These are phyloP conservation scores for Ennomos quercinarius DNA, from an alignment of 2,888 invertebrate genomes.

Conservation along the genomic window DNA sequence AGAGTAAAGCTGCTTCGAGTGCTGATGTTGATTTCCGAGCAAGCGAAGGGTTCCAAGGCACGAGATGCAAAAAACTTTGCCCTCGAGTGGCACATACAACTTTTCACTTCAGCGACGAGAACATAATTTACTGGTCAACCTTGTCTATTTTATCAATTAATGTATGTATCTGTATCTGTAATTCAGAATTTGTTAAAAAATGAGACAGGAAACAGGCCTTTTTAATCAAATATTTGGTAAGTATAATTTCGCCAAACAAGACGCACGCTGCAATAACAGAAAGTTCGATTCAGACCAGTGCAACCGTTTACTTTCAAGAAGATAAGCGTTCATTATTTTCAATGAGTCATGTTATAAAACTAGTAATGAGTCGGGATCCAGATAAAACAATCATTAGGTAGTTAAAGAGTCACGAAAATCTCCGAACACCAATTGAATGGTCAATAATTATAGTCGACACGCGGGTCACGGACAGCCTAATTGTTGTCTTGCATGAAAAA, in stretches of 20 bases:
- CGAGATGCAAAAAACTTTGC: too few species aligned
- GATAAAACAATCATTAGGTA: constrained; percentile 36
- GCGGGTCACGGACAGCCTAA: constrained; percentile 75
- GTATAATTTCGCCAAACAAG: not conserved
- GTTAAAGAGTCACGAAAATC: constrained; percentile 63
- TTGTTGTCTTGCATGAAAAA: constrained; percentile 61
- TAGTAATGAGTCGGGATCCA: constrained; percentile 17
- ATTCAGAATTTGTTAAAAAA: too few species aligned
- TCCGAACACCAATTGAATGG: constrained; percentile 75
- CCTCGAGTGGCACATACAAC: too few species aligned
- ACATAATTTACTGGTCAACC: too few species aligned
- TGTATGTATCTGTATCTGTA: too few species aligned
- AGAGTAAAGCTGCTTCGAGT: too few species aligned
- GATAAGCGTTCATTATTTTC: constrained; percentile 26
- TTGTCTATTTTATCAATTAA: too few species aligned
- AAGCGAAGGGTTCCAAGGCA: too few species aligned
- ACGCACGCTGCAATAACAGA: constrained; percentile 13
- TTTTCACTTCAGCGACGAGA: too few species aligned
- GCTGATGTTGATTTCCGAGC: too few species aligned
- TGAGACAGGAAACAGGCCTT: too few species aligned
- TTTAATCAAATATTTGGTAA: too few species aligned
- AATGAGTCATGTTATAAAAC: constrained; percentile 26
- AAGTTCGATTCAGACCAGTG: constrained; percentile 20
- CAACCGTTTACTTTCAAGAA: constrained; percentile 9
- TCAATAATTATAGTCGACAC: constrained; percentile 73